Percentiles rank a stretch among this genome's conserved stretches.
These are phyloP conservation scores for Alligator sinensis DNA, from an alignment of 2,113 vertebrate genomes.

Conservation along the genomic window DNA sequence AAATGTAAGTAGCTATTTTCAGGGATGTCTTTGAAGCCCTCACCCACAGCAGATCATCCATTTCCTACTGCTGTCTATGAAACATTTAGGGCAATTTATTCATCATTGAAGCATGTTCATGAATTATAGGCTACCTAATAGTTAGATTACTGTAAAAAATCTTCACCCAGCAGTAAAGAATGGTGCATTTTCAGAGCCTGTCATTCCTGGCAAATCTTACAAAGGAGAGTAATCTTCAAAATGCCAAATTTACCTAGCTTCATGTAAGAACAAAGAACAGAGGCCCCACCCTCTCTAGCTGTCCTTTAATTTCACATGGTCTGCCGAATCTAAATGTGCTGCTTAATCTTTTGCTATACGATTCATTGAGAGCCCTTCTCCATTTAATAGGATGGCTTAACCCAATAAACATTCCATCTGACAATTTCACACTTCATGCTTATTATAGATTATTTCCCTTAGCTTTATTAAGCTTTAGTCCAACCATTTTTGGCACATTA, in stretches of 20 bases:
- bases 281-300: not conserved
- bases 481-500: constrained; percentile 45
- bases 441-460: constrained; percentile 59
- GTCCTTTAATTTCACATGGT: not conserved
- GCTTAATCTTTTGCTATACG: not conserved
- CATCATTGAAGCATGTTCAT: not conserved
- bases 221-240: not conserved
- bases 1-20: too few species aligned
- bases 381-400: constrained; percentile 24
- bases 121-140: not conserved
- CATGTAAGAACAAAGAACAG: not conserved
- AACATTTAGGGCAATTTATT: too few species aligned
- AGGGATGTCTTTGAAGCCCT: too few species aligned
- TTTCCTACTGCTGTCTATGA: not conserved
- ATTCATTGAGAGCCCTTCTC: not conserved
- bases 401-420: constrained; percentile 3
- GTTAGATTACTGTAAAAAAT: not conserved
- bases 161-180: not conserved
- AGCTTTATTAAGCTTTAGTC: constrained; percentile 41
- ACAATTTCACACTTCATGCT: constrained; percentile 42
- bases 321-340: not conserved
- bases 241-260: not conserved
- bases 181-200: not conserved
- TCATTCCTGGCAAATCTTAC: not conserved
- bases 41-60: not conserved